Conservation (phyloP, 2,113 vertebrate genomes). For the Microtus pennsylvanicus region DNA sequence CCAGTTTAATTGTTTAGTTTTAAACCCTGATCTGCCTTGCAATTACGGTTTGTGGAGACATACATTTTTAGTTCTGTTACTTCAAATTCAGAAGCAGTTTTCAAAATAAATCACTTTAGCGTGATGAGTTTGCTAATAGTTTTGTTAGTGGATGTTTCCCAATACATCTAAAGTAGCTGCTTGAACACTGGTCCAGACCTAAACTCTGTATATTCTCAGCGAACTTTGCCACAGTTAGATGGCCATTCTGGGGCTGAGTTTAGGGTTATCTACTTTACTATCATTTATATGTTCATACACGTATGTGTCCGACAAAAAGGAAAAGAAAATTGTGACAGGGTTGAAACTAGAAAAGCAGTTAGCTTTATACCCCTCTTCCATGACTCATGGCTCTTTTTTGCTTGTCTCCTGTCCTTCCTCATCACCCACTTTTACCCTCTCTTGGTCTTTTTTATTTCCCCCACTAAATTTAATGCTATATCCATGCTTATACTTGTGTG, state of each 20-base stretch:
- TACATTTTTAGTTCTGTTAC: neutral
- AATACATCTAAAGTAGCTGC: neutral
- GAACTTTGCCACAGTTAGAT: neutral
- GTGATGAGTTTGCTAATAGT: neutral
- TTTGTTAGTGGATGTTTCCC: too few relatives aligned
- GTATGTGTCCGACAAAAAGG: neutral
- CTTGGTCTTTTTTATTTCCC: neutral
- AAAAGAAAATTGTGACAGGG: neutral
- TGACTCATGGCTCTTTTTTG: neutral
- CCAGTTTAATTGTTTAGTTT: neutral
- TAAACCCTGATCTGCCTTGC: neutral
- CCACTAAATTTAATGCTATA: neutral
- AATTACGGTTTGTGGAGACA: neutral
- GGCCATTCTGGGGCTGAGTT: too few relatives aligned
- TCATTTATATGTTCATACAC: too few relatives aligned
- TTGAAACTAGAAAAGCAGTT: neutral
- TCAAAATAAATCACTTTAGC: neutral
- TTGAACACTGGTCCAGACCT: neutral
- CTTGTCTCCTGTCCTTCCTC: neutral
- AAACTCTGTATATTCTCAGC: neutral
- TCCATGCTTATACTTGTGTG: neutral
- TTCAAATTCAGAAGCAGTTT: neutral
- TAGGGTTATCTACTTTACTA: neutral
- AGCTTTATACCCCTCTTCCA: neutral
- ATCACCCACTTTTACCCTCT: neutral